Conservation (phyloP, 2,888 invertebrate species). For the Chloroclystis v-ata region DNA sequence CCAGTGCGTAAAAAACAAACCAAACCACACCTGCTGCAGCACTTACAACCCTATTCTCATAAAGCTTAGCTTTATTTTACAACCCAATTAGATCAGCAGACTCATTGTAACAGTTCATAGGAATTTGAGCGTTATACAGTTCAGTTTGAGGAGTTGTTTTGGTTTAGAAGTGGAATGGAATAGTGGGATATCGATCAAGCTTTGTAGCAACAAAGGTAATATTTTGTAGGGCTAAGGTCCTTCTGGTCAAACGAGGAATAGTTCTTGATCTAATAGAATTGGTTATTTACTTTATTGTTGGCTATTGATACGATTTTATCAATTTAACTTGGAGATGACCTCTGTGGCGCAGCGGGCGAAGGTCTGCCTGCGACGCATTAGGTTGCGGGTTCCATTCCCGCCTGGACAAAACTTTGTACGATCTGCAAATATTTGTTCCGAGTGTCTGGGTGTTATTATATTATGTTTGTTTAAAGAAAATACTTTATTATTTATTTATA, state of each 20-base stretch:
- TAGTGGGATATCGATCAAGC: neutral
- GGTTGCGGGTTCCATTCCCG: too few relatives aligned
- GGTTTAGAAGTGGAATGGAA: neutral
- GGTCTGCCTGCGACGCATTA: too few relatives aligned
- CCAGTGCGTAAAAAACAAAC: slow-evolving; percentile 42
- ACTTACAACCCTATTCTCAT: slow-evolving; percentile 20
- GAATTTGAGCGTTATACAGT: neutral
- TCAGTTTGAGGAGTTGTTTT: neutral
- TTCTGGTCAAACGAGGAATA: neutral
- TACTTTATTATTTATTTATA: too few relatives aligned
- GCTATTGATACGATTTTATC: too few relatives aligned
- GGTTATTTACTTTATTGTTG: too few relatives aligned
- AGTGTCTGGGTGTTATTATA: too few relatives aligned
- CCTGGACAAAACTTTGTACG: too few relatives aligned
- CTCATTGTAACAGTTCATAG: neutral
- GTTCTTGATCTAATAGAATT: too few relatives aligned
- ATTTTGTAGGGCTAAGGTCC: slow-evolving; percentile 1
- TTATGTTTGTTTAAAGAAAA: too few relatives aligned
- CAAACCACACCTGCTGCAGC: slow-evolving; percentile 3
- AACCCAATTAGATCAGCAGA: neutral
- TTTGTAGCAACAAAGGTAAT: neutral
- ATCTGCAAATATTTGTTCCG: too few relatives aligned
- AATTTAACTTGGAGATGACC: too few relatives aligned
- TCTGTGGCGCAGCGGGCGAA: too few relatives aligned
- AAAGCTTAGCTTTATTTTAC: neutral